Percentiles rank a stretch among this genome's conserved stretches.
Evolutionary conservation across 2,888 invertebrate species (phyloP).

Genomic region (Metalampra italica): DNA sequence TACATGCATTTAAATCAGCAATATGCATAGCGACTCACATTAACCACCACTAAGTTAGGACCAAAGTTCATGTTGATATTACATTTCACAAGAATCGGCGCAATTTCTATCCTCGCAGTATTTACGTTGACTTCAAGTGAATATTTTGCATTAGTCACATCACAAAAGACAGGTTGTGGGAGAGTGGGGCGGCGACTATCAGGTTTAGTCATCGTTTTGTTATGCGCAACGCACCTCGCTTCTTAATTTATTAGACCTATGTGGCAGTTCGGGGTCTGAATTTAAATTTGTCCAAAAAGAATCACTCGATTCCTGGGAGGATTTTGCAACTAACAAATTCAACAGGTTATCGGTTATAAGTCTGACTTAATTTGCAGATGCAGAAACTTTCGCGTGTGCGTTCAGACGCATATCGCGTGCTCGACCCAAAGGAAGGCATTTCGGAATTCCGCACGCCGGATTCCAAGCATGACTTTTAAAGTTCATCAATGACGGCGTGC

Average conservation of each 20-base stretch:
- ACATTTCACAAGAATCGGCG: neutral
- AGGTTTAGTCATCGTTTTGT: slow-evolving; percentile 66
- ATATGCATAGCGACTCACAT: no score
- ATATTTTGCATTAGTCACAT: slow-evolving; percentile 25
- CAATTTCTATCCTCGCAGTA: neutral
- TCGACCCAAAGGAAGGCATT: slow-evolving; percentile 4
- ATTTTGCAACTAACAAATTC: slow-evolving; percentile 16
- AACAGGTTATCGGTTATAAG: no score
- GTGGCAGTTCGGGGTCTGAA: slow-evolving; percentile 31
- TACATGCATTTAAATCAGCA: no score
- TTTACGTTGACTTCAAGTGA: slow-evolving; percentile 2
- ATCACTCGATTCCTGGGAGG: slow-evolving; percentile 7
- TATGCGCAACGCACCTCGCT: slow-evolving; percentile 56
- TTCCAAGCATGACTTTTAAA: neutral
- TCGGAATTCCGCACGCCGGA: slow-evolving; percentile 10
- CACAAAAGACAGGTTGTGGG: slow-evolving; percentile 20
- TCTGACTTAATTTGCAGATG: slow-evolving; percentile 7
- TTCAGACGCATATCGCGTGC: neutral
- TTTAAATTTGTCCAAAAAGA: slow-evolving; percentile 22
- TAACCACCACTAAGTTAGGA: no score
- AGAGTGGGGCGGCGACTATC: slow-evolving; percentile 20
- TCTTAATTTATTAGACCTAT: slow-evolving; percentile 50
- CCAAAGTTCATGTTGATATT: no score
- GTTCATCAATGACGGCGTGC: neutral
- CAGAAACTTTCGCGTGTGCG: slow-evolving; percentile 2